Evolutionary conservation across 2,888 invertebrate species (phyloP).

Genomic region (Drosophila recens): DNA sequence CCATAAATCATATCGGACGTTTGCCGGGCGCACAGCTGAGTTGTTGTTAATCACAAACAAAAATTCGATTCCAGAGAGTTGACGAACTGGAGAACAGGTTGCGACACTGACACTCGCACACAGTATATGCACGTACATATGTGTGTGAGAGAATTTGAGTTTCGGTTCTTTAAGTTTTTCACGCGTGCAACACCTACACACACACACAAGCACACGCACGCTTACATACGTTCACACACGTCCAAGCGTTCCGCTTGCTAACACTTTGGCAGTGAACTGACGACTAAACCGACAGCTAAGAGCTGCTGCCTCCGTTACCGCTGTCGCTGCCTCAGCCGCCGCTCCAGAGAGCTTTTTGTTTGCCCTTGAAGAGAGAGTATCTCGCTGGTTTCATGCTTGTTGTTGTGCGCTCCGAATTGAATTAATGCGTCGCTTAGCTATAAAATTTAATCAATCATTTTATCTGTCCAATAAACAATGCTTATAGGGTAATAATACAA

Average conservation of each 20-base stretch:
- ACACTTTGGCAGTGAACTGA: constrained; percentile 78
- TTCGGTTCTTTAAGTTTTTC: constrained; percentile 40
- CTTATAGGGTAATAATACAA: background rate
- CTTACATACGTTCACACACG: constrained; percentile 24
- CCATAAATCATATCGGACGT: constrained; percentile 53
- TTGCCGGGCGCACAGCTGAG: constrained; percentile 60
- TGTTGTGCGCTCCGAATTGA: background rate
- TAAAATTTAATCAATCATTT: background rate
- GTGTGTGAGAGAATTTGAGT: constrained; percentile 21
- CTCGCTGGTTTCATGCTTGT: background rate
- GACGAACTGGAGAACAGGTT: constrained; percentile 69
- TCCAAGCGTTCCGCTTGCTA: constrained; percentile 44
- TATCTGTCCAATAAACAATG: background rate
- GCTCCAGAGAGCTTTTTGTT: constrained; percentile 69
- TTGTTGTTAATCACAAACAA: constrained; percentile 21
- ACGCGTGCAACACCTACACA: constrained; percentile 39
- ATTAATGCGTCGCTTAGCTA: background rate
- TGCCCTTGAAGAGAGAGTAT: constrained; percentile 5
- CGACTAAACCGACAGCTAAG: constrained; percentile 59
- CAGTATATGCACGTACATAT: constrained; percentile 13
- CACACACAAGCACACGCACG: constrained; percentile 3
- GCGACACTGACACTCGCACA: constrained; percentile 42
- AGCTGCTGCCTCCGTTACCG: constrained; percentile 33
- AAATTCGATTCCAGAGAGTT: constrained; percentile 7
- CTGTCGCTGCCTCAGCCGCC: constrained; percentile 37